These are phyloP conservation scores for Prosopocoilus inquinatus DNA, from an alignment of 2,888 invertebrate species.

Conservation along the genomic window DNA sequence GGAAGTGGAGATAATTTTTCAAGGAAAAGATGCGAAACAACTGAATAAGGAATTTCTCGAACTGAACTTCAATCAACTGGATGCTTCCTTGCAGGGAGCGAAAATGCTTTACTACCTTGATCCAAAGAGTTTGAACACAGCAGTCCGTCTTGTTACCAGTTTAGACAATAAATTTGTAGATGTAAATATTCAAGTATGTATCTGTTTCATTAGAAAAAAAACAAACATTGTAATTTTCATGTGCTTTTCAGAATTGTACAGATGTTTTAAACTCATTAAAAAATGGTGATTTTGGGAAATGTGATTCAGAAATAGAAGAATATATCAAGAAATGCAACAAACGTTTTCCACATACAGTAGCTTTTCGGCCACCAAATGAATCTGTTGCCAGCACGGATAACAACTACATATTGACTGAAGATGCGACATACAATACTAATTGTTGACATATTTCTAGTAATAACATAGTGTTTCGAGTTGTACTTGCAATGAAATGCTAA, in stretches of 20 bases:
- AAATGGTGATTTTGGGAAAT: slow-evolving; percentile 77
- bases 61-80: slow-evolving; percentile 62
- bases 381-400: slow-evolving; percentile 37
- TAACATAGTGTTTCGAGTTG: slow-evolving; percentile 16
- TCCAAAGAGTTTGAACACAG: slow-evolving; percentile 63
- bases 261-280: slow-evolving; percentile 75
- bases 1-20: slow-evolving; percentile 57
- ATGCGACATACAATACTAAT: slow-evolving; percentile 40
- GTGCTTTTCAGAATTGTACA: slow-evolving; percentile 69
- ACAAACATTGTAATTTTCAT: not conserved
- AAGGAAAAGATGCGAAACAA: slow-evolving; percentile 55
- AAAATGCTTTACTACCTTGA: slow-evolving; percentile 76
- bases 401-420: slow-evolving; percentile 36
- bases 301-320: slow-evolving; percentile 65
- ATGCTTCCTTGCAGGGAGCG: slow-evolving; percentile 79
- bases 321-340: slow-evolving; percentile 72
- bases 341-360: slow-evolving; percentile 76
- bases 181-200: slow-evolving; percentile 55
- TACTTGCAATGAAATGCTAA: slow-evolving; percentile 18
- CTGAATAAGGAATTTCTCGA: slow-evolving; percentile 71
- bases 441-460: slow-evolving; percentile 29
- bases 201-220: slow-evolving; percentile 1
- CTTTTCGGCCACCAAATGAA: slow-evolving; percentile 58
- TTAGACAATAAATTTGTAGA: slow-evolving; percentile 55
- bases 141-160: slow-evolving; percentile 61